Percentiles rank a stretch among this genome's conserved stretches.
These are phyloP conservation scores for Eulemur rufifrons DNA, from an alignment of 2,113 vertebrate genomes.

Conservation along the genomic window DNA sequence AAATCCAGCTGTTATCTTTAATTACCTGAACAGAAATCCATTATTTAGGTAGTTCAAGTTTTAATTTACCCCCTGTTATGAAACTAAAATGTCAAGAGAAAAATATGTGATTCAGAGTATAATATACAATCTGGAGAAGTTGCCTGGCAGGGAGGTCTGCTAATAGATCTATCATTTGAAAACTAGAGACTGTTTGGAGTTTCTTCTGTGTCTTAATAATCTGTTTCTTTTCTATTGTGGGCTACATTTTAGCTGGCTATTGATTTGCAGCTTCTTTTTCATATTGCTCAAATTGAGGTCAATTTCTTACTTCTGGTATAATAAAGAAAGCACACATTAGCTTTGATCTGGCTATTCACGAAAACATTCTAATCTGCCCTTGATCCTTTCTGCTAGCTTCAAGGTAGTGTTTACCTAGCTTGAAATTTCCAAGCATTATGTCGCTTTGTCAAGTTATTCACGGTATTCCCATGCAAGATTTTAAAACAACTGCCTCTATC, in stretches of 20 bases:
- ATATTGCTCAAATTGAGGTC: not conserved
- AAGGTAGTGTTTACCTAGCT: not conserved
- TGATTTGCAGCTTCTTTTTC: not conserved
- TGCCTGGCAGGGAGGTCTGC: not conserved
- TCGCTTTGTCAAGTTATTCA: not conserved
- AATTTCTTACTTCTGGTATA: not conserved
- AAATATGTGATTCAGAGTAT: conserved; percentile 15
- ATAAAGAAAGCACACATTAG: not conserved
- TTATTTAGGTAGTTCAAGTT: conserved; percentile 58
- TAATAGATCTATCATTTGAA: conserved; percentile 38
- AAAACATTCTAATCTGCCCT: not conserved
- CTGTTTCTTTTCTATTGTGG: conserved; percentile 39
- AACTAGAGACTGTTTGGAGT: conserved; percentile 5
- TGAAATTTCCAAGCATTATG: not conserved
- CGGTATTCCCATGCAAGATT: not conserved
- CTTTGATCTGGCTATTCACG: not conserved
- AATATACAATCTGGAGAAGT: not conserved
- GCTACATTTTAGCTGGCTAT: not conserved
- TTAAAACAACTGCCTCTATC: not conserved
- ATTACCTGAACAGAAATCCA: conserved; percentile 66
- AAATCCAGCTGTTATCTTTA: conserved; percentile 66
- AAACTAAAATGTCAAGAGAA: conserved; percentile 74
- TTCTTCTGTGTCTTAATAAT: conserved; percentile 51
- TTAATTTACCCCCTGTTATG: conserved; percentile 75
- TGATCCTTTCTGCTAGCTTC: not conserved